Percentiles rank a stretch among this genome's conserved stretches.
phyloP scores from a whole-genome alignment of 2,113 vertebrate genomes.

The Eolophus roseicapilla region DNA sequence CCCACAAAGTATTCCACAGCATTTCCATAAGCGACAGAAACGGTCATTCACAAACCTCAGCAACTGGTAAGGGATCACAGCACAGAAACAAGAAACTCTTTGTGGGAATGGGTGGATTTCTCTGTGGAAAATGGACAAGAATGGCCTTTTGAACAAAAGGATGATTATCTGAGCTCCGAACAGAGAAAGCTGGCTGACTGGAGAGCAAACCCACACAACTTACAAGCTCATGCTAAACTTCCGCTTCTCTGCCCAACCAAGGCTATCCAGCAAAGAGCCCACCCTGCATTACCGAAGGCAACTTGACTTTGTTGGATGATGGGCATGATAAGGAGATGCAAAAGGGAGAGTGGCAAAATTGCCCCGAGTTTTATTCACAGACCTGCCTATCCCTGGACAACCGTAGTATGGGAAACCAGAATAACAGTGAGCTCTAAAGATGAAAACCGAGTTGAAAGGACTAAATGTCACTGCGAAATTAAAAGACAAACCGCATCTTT shows the following conservation, averaged over 20 bases:
- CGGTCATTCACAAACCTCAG: background rate
- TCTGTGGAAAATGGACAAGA: background rate
- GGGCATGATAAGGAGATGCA: background rate
- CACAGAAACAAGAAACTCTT: background rate
- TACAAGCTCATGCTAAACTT: background rate
- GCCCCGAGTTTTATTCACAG: background rate
- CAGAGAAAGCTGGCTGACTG: background rate
- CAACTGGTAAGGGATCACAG: background rate
- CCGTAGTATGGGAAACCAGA: background rate
- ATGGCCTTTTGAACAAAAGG: background rate
- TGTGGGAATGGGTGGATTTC: background rate
- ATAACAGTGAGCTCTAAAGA: background rate
- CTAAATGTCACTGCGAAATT: background rate
- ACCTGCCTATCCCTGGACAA: background rate
- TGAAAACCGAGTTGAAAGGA: constrained; percentile 3
- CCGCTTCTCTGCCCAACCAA: background rate
- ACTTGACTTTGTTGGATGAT: background rate
- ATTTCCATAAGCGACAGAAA: background rate
- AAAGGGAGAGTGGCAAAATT: background rate
- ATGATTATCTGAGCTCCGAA: background rate
- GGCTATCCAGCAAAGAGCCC: background rate
- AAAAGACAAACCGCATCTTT: constrained; percentile 13
- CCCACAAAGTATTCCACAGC: background rate
- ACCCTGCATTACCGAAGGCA: background rate
- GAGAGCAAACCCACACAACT: background rate